Conservation (phyloP, 2,113 vertebrate species). For the Alces alces region DNA sequence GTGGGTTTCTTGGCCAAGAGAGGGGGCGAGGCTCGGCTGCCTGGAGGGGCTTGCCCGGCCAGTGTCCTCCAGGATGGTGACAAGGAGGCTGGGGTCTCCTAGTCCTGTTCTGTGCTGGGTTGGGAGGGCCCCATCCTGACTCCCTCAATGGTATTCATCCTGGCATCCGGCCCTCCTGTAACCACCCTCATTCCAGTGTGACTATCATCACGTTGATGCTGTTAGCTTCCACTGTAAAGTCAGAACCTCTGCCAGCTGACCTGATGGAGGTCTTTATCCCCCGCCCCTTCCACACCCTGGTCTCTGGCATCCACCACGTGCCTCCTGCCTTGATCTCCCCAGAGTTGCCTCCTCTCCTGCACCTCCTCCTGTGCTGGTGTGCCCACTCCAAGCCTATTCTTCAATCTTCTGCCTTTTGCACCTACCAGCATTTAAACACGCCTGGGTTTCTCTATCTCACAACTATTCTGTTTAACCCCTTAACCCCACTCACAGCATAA, state of each 20-base stretch:
- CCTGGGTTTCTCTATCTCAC: neutral
- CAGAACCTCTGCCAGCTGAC: neutral
- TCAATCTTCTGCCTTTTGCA: neutral
- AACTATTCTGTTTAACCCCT: neutral
- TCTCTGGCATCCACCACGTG: rapidly evolving
- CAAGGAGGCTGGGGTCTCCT: neutral
- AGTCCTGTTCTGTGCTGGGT: neutral
- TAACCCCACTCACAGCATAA: neutral
- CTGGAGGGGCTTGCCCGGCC: neutral
- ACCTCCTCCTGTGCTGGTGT: neutral
- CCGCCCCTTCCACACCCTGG: rapidly evolving
- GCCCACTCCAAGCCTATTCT: neutral
- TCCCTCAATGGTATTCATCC: neutral
- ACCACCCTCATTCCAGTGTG: too few species aligned
- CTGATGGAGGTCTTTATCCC: neutral
- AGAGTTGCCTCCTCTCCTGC: neutral
- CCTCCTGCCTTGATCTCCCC: neutral
- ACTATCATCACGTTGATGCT: rapidly evolving
- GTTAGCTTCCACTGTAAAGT: rapidly evolving
- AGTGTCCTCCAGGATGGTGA: neutral
- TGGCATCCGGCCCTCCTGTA: neutral
- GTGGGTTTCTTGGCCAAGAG: neutral
- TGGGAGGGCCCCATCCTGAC: neutral
- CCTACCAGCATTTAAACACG: neutral
- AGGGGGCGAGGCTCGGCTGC: neutral